A percentile compares a stretch with the other conserved stretches of the same genome.
phyloP scores from a whole-genome alignment of 1,140 invertebrate species.

The Bemisia tabaci region DNA sequence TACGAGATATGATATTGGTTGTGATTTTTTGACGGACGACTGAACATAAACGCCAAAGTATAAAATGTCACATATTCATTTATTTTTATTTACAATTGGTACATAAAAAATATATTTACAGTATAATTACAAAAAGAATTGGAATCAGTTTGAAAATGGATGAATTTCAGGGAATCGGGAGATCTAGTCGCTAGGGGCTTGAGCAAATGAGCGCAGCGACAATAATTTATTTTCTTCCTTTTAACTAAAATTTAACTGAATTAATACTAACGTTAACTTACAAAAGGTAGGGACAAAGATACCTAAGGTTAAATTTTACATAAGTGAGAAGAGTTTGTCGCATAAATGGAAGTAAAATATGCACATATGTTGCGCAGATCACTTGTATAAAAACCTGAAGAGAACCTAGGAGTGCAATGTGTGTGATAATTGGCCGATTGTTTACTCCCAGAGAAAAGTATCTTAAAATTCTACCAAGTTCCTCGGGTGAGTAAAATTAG shows the following conservation, averaged over 20 bases:
- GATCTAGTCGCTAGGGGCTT: neutral
- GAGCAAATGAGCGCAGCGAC: neutral
- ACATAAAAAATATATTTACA: neutral
- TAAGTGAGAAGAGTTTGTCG: neutral
- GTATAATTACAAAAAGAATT: neutral
- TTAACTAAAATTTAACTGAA: neutral
- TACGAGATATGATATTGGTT: no score
- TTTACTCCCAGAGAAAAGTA: no score
- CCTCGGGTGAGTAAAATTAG: no score
- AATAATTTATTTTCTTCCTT: no score
- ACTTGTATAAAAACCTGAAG: neutral
- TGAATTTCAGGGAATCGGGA: neutral
- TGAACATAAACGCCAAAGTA: no score
- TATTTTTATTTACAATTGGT: neutral
- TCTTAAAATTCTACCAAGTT: no score
- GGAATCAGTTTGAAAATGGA: neutral
- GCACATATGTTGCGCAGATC: no score
- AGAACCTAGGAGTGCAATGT: no score
- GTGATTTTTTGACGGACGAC: no score
- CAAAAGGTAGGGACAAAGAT: neutral
- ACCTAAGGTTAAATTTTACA: neutral
- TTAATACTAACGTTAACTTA: neutral
- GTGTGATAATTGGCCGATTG: no score
- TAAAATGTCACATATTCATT: neutral
- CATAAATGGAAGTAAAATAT: neutral